Base-by-base conservation (phyloP, 2,888 invertebrate genomes). In the Neoaliturus tenellus region DNA sequence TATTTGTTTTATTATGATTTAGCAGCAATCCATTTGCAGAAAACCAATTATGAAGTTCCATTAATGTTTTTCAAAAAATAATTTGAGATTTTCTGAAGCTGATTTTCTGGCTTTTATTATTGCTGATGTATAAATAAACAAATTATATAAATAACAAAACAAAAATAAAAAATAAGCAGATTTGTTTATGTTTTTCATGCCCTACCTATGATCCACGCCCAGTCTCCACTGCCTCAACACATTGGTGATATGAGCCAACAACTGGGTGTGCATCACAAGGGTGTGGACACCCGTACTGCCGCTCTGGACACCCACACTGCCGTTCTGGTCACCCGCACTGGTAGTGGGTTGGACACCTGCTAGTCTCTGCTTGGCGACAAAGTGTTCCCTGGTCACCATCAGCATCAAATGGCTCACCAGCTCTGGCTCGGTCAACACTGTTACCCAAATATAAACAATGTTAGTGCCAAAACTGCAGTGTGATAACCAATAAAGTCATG, bases 401-500 rank as follows among this genome's bases (percentile, higher is more conserved):
- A 48, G 44, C n/a, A 31, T 51, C 78, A 78, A 33, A 20, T 78
- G 33, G 2, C n/a, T 23, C 10, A 78, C 20, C 35, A 78, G 20
- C n/a, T 55, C 78, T 14, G 28, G 3, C 31, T 78, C 78, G 2
- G 39, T 48, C 35, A 28, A 75, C 25, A 75, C 78, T 78, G 78
- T 3, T 33, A 33, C 12, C 12, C 39, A 75, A n/a, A n/a, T n/a
- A n/a, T n/a, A n/a, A n/a, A n/a, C n/a, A n/a, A n/a, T n/a, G n/a
- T n/a, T n/a, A n/a, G n/a, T n/a, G n/a, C n/a, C n/a, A n/a, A n/a
- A n/a, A n/a, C n/a, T n/a, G n/a, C n/a, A n/a, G n/a, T n/a, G n/a
- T n/a, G n/a, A n/a, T n/a, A n/a, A n/a, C n/a, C n/a, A n/a, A n/a
- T n/a, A n/a, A n/a, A n/a, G n/a, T n/a, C n/a, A n/a, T n/a, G n/a